Base-by-base conservation (phyloP, 92 coral and sea anemone genomes). In the Heliopora coerulea region DNA sequence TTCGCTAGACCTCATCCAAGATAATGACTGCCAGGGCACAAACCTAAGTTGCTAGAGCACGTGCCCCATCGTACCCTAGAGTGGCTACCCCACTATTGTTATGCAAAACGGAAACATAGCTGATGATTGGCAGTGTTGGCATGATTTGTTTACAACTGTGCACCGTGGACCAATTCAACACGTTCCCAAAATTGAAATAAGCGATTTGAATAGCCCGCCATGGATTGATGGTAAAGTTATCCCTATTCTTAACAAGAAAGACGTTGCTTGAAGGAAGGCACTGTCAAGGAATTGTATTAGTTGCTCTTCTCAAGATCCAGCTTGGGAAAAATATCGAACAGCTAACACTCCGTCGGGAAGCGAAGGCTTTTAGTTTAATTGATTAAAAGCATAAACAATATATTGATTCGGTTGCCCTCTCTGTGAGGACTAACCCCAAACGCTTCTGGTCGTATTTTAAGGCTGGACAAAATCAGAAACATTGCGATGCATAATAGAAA, bases 361-460 rank as follows among this genome's bases (percentile, higher is more conserved):
- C 37, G 19, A 66, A 78, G 67, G 41, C 46, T 49, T 37, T n/a
- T n/a, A n/a, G n/a, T n/a, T 26, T 76, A 12, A 76, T 76, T 28
- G 49, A 60, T 34, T 37, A 37, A 15, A 76, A 76, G 30, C 61
- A 76, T 34, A 60, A 46, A 33, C 61, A 61, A 20, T 62, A 76
- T 49, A 56, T 62, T 29, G 82, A 78, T 0, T 49, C 82, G 35
- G 6, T 78, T 0, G 20, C 56, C 20, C 15, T 32, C 18, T 78
- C 82, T 21, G 65, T 65, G 41, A 35, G 58, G 15, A 65, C 32
- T 15, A 50, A 78, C 63, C 65, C 75, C n/a, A 78, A 65, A 19
- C 74, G 75, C 26, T 78, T 64, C 52, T 78, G 82, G 82, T 78
- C 74, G 18, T 78, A 78, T 59, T 13, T 63, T 23, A 78, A 78